A percentile compares a stretch with the other conserved stretches of the same genome.
These are phyloP conservation scores for Yponomeuta cagnagella DNA, from an alignment of 2,888 invertebrate species.

Conservation along the genomic window DNA sequence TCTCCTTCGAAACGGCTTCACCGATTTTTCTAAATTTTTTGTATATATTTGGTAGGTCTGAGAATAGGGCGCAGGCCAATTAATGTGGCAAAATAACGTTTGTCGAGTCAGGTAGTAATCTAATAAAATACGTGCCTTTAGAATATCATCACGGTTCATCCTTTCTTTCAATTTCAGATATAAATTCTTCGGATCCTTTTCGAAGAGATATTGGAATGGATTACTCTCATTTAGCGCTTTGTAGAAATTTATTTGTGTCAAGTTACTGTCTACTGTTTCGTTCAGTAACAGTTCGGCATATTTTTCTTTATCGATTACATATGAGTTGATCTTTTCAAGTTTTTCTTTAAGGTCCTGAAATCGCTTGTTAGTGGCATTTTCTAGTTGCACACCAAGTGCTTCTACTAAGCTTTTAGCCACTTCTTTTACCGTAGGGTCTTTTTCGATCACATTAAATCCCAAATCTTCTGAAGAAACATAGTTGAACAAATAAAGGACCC, in stretches of 20 bases:
- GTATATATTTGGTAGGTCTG: too few species aligned
- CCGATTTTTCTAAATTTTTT: too few species aligned
- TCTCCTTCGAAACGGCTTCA: too few species aligned
- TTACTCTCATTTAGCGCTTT: slow-evolving; percentile 48
- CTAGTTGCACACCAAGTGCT: slow-evolving; percentile 24
- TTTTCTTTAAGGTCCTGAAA: slow-evolving; percentile 46
- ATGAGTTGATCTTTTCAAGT: slow-evolving; percentile 39
- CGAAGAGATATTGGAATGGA: slow-evolving; percentile 33
- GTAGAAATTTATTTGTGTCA: slow-evolving; percentile 53
- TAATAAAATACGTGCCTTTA: not conserved
- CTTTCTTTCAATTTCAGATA: slow-evolving; percentile 56
- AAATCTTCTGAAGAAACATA: not conserved
- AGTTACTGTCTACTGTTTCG: slow-evolving; percentile 33
- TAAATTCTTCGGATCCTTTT: slow-evolving; percentile 41
- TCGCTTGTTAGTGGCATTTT: slow-evolving; percentile 27
- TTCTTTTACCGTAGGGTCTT: slow-evolving; percentile 24
- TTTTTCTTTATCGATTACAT: slow-evolving; percentile 40
- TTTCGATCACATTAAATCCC: not conserved
- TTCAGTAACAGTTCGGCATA: slow-evolving; percentile 37
- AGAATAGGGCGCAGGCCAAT: too few species aligned
- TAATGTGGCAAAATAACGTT: too few species aligned
- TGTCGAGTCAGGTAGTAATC: too few species aligned
- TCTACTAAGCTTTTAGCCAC: slow-evolving; percentile 32
- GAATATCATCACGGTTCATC: slow-evolving; percentile 58
- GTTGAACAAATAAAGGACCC: not conserved